A percentile compares a stretch with the other conserved stretches of the same genome.
Evolutionary conservation across 2,888 invertebrate genomes (phyloP).

Genomic region (Leptogaster cylindrica): DNA sequence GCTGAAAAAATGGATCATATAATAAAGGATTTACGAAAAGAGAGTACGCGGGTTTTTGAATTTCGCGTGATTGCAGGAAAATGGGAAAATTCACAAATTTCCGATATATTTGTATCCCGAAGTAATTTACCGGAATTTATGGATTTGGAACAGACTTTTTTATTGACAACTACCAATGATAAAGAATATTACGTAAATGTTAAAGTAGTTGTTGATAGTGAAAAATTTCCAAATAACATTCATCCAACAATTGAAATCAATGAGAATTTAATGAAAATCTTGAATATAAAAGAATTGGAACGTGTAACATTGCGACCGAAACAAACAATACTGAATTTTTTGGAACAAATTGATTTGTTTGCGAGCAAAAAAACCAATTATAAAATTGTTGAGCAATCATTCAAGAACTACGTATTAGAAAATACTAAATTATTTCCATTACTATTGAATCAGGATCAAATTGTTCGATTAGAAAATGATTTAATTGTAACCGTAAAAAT

Average conservation of each 20-base stretch:
- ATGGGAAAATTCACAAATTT: conserved; percentile 58
- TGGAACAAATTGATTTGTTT: conserved; percentile 60
- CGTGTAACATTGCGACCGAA: conserved; percentile 57
- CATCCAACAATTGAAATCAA: conserved; percentile 60
- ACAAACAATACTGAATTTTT: conserved; percentile 58
- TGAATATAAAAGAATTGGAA: conserved; percentile 58
- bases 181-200: conserved; percentile 50
- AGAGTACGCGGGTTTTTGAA: conserved; percentile 56
- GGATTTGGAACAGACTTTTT: conserved; percentile 57
- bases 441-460: conserved; percentile 60
- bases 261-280: conserved; percentile 58
- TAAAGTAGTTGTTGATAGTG: conserved; percentile 52
- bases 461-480: conserved; percentile 58
- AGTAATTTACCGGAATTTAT: conserved; percentile 58
- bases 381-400: conserved; percentile 60
- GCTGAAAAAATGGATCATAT: conserved; percentile 58
- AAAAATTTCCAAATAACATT: conserved; percentile 55
- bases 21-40: conserved; percentile 56
- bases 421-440: conserved; percentile 55
- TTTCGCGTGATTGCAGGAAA: conserved; percentile 58
- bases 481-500: conserved; percentile 58
- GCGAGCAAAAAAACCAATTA: conserved; percentile 58
- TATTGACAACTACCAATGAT: conserved; percentile 52
- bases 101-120: conserved; percentile 58
- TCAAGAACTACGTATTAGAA: conserved; percentile 59